Conservation (phyloP, 2,888 invertebrate species). For the Xanthorhoe designata region DNA sequence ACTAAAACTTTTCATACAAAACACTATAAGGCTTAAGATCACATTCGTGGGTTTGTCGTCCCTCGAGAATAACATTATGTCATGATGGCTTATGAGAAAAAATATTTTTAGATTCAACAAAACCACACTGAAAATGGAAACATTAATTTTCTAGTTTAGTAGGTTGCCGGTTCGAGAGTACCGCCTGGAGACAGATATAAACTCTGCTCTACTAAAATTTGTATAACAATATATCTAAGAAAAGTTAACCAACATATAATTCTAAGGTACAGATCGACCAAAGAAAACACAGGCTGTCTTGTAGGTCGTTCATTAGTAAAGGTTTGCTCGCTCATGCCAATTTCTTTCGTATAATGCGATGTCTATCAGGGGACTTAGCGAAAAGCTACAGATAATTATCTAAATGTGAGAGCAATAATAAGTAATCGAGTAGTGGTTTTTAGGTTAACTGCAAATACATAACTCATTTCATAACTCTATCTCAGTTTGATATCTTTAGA, state of each 20-base stretch:
- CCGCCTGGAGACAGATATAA: not conserved
- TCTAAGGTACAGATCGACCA: slow-evolving; percentile 1
- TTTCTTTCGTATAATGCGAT: slow-evolving; percentile 39
- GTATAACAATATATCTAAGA: not conserved
- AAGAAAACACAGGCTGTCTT: slow-evolving; percentile 11
- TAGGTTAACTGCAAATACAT: not conserved
- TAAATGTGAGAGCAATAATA: slow-evolving; percentile 28
- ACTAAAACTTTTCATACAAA: not conserved
- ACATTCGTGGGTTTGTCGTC: not conserved
- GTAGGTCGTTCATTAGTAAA: slow-evolving; percentile 35
- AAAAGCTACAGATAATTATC: slow-evolving; percentile 32
- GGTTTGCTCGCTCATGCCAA: slow-evolving; percentile 34
- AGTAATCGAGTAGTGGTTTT: slow-evolving; percentile 5
- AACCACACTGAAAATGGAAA: not conserved
- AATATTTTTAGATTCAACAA: not conserved
- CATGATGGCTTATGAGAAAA: not conserved
- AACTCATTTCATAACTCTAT: not conserved
- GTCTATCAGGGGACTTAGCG: slow-evolving; percentile 37
- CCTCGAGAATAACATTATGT: not conserved
- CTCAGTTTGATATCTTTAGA: not conserved
- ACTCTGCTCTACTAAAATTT: not conserved
- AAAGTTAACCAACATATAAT: not conserved
- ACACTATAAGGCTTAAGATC: not conserved
- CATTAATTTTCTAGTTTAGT: slow-evolving; percentile 2
- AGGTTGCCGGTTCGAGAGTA: not conserved